These are phyloP conservation scores for Endotricha flammealis DNA, from an alignment of 2,888 invertebrate genomes.

Conservation along the genomic window DNA sequence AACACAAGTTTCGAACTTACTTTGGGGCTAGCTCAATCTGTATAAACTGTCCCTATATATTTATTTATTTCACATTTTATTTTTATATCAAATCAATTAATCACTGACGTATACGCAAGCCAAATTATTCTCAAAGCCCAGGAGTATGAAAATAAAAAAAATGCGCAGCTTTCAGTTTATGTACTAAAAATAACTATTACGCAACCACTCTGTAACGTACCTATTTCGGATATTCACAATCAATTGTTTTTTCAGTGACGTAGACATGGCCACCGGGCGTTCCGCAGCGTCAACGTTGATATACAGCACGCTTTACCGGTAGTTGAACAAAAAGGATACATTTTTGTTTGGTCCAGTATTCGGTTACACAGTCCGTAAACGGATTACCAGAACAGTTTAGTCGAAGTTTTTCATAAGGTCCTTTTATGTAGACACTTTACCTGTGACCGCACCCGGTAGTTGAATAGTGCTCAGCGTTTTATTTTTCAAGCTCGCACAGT, in stretches of 20 bases:
- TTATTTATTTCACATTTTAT: no score
- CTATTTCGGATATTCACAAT: no score
- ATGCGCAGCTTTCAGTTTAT: no score
- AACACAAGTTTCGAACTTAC: no score
- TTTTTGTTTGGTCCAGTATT: constrained; percentile 6
- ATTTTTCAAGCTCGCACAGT: constrained; percentile 61
- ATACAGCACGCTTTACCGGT: background rate
- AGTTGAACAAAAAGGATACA: constrained; percentile 8
- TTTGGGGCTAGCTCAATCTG: no score
- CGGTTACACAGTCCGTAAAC: constrained; percentile 18
- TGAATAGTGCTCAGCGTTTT: constrained; percentile 61
- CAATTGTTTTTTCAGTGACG: background rate
- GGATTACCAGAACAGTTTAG: constrained; percentile 31
- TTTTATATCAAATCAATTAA: no score
- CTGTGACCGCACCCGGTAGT: constrained; percentile 44
- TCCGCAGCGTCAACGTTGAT: background rate
- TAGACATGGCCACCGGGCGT: background rate
- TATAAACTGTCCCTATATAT: no score
- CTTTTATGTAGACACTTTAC: constrained; percentile 43
- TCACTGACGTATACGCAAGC: no score
- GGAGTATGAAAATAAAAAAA: no score
- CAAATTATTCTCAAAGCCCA: no score
- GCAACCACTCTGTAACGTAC: no score
- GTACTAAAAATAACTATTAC: no score
- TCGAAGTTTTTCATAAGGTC: constrained; percentile 38